These are phyloP conservation scores for Neuroterus valhalla DNA, from an alignment of 1,140 invertebrate genomes.

Conservation along the genomic window DNA sequence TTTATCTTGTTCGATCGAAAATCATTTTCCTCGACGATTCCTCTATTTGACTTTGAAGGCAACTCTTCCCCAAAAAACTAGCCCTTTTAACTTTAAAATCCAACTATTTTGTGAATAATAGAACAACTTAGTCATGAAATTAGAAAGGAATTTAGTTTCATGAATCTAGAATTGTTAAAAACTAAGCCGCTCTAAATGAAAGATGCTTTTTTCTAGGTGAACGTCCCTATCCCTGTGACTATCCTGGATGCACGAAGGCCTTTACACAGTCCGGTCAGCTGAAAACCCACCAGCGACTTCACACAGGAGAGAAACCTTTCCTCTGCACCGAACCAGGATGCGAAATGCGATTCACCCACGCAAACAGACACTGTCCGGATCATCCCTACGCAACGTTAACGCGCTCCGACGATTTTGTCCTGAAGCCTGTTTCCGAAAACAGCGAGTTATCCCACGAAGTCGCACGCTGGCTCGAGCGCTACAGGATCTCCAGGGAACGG, in stretches of 20 bases:
- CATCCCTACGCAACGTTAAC: slow-evolving; percentile 79
- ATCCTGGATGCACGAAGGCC: slow-evolving; percentile 83
- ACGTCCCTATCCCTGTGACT: slow-evolving; percentile 86
- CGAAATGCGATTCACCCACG: slow-evolving; percentile 86
- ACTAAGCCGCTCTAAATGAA: no score
- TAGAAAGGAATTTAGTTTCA: no score
- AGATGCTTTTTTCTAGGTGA: slow-evolving; percentile 78
- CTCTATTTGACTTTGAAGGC: no score
- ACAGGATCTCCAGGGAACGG: slow-evolving; percentile 69
- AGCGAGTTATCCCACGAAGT: slow-evolving; percentile 77
- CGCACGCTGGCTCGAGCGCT: slow-evolving; percentile 77
- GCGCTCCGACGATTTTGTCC: slow-evolving; percentile 76
- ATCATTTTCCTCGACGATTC: no score
- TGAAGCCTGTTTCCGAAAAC: slow-evolving; percentile 74
- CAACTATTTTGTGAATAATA: no score
- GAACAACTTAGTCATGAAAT: no score
- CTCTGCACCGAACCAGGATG: slow-evolving; percentile 82
- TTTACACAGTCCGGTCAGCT: slow-evolving; percentile 91
- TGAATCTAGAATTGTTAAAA: no score
- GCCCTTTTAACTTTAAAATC: no score
- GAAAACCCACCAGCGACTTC: slow-evolving; percentile 88
- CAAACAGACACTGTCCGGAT: slow-evolving; percentile 84
- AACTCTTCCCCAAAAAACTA: no score
- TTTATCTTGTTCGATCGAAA: no score
- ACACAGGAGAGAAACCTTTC: slow-evolving; percentile 90